phyloP scores from a whole-genome alignment of 2,888 invertebrate genomes.

The Perizoma flavofasciatum region DNA sequence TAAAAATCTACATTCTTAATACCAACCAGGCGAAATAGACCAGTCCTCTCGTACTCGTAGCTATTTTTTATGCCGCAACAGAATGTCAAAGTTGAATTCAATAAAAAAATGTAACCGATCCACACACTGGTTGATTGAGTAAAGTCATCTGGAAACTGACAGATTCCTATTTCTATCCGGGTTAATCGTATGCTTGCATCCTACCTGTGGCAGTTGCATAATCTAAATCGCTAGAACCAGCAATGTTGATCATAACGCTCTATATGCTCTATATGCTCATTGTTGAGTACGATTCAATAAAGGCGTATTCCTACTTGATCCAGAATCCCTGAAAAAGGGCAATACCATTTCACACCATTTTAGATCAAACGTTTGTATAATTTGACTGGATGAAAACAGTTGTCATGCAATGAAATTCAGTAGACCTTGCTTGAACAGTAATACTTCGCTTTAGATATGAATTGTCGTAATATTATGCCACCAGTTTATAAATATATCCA shows the following conservation, averaged over 20 bases:
- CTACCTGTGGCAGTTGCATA: constrained; percentile 47
- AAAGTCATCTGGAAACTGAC: constrained; percentile 19
- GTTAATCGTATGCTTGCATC: constrained; percentile 40
- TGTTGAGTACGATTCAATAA: constrained; percentile 25
- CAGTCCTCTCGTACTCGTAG: too few species aligned
- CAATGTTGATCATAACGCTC: constrained; percentile 39
- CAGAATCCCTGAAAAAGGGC: too few species aligned
- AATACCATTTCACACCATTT: too few species aligned
- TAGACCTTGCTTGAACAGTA: constrained; percentile 11
- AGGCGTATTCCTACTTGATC: too few species aligned
- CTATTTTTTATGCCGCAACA: constrained; percentile 1
- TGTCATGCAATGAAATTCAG: constrained; percentile 29
- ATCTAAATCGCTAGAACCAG: constrained; percentile 44
- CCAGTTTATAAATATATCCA: constrained; percentile 13
- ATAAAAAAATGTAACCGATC: constrained; percentile 8
- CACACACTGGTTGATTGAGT: constrained; percentile 4
- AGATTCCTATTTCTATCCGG: constrained; percentile 39
- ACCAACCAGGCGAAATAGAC: too few species aligned
- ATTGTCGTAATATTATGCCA: constrained; percentile 14
- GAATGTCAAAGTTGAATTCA: constrained; percentile 19
- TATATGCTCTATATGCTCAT: constrained; percentile 49
- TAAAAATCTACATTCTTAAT: too few species aligned
- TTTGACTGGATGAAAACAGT: not conserved
- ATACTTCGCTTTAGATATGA: constrained; percentile 9
- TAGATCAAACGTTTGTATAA: not conserved